Percentiles rank a stretch among this genome's conserved stretches.
Evolutionary conservation across 1,140 invertebrate genomes (phyloP).

Genomic region (Zaprionus camerounensis): DNA sequence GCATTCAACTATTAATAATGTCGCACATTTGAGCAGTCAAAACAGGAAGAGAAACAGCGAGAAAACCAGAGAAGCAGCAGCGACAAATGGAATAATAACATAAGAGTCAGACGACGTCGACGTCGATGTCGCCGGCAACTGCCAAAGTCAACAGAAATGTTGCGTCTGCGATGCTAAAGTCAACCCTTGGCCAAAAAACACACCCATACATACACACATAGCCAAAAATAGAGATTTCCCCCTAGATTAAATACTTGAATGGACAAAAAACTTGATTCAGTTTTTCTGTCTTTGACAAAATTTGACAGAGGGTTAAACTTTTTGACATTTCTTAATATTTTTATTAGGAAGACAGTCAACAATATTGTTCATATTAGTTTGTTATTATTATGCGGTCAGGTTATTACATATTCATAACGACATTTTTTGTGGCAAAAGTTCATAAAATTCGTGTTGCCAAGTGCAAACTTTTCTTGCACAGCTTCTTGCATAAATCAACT

Average conservation of each 20-base stretch:
- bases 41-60: conserved; percentile 40
- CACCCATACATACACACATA: conserved; percentile 1
- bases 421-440: conserved; percentile 11
- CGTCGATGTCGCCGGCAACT: neutral
- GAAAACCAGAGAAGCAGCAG: conserved; percentile 32
- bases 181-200: conserved; percentile 36
- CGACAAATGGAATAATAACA: conserved; percentile 54
- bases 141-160: conserved; percentile 14
- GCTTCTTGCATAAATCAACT: conserved; percentile 21
- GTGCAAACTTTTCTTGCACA: conserved; percentile 1
- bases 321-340: conserved; percentile 30
- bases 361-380: conserved; percentile 22
- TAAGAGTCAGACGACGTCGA: conserved; percentile 5
- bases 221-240: conserved; percentile 19
- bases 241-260: conserved; percentile 38
- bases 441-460: conserved; percentile 5
- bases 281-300: conserved; percentile 28
- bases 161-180: neutral
- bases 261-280: conserved; percentile 30
- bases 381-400: conserved; percentile 15
- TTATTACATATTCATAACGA: conserved; percentile 35
- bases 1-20: conserved; percentile 44
- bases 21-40: conserved; percentile 53
- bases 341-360: conserved; percentile 9
- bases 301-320: conserved; percentile 35